Evolutionary conservation across 2,888 invertebrate species (phyloP), one percentile per base, ranked within the genome.

Genomic region (Cephus rjabovi): DNA sequence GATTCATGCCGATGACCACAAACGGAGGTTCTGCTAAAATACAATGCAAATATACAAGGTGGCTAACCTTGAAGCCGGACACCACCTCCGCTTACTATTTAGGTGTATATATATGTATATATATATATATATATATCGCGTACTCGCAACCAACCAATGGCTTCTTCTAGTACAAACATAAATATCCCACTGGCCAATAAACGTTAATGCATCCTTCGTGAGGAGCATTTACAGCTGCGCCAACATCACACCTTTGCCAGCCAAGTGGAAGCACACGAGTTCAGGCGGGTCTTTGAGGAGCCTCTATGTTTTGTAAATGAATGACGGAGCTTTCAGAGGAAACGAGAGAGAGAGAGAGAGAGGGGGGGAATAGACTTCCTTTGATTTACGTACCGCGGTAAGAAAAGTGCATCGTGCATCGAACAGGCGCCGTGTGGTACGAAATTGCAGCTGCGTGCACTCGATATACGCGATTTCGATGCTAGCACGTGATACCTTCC

Each of bases 31-130:
- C 77, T 83, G 84, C 85, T 85, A 85, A 87, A 88, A 86, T 81
- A 86, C 84, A 86, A 87, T 87, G 84, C 82, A 87, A 87, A 85
- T 86, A 56, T 23, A 87, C 80, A 78, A 84, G 81, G 82, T 83
- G 80, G 86, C 81, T 85, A 84, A 78, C 86, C 86, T 87, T 86
- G 86, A 82, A 82, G 75, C 37, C 76, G 78, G 75, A 79, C 82
- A 75, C 73, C 71, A 75, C 79, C 81, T 82, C 81, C 79, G 40
- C 69, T 71, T 31, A 31, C 23, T 78, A 81, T 81, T 81, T 78
- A 75, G 75, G 75, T 40, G 75, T 76, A 2, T 23, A 9, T 56
- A 0, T 56, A 56, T 56, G 4, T 4, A 40, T 40, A 15, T 40
- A 3, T 35, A 35, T 35, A 35, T 35, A 35, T 12, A 37, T 37